Evolutionary conservation across 2,113 vertebrate species (phyloP), one percentile per base, ranked within the genome.

Genomic region (Dinomys branickii): DNA sequence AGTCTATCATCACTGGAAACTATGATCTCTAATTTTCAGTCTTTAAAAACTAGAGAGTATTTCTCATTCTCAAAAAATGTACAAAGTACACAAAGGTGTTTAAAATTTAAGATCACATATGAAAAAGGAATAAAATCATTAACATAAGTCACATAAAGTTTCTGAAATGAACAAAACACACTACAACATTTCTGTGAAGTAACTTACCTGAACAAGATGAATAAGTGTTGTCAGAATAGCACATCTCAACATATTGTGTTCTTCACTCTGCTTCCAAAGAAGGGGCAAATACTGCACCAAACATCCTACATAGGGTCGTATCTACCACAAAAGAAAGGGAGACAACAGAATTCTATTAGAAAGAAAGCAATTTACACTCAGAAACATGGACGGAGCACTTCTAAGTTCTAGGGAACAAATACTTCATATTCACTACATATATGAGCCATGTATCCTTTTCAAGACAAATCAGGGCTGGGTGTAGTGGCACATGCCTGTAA

Each of bases 221-320:
- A 99, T 98, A 33, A 99, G 98, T 0, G 99, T 99, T 12, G 99
- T 99, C 89, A 99, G 98, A 98, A 99, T 99, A 97, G 99, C 99
- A 98, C 99, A 99, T 90, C 99, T 99, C 9, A 99, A 98, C 99
- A 99, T 99, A 98, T 99, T 99, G 98, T 99, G 99, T 91, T 99
- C 99, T 98, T 99, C 99, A 35, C 99, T 99, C 94, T 99, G 99
- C 97, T 99, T 99, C 99, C 99, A 99, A 88, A 99, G 99, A 5
- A 99, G 98, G 16, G 99, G 99, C 90, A 99, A 98, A 98, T 99
- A 99, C 92, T 99, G 99, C 92, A 99, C 99, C 97, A 99, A 98
- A 81, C 99, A 99, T 85, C 99, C 99, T 4, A 99, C 99, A 3
- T 99, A 99, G 0, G 99, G 99, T 24, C 99, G 98, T 97, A 99